Evolutionary conservation across 2,113 vertebrate genomes (phyloP).

Genomic region (Ploceus nigricollis): DNA sequence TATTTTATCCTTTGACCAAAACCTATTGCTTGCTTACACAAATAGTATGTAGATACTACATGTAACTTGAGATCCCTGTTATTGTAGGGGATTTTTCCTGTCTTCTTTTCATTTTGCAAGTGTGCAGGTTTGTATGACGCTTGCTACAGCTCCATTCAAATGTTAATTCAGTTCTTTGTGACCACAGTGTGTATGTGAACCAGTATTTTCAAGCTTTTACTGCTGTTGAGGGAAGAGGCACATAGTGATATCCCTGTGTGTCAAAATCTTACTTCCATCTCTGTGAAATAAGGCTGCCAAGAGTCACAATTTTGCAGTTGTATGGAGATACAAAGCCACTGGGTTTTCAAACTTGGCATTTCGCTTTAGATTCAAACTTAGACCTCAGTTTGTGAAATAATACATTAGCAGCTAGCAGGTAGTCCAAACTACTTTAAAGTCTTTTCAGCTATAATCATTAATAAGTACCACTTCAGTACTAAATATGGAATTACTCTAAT

Average conservation of each 20-base stretch:
- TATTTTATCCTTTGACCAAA: neutral
- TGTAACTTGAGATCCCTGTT: neutral
- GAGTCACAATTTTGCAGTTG: neutral
- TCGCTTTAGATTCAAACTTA: neutral
- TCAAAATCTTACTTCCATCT: neutral
- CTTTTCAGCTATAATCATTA: conserved; percentile 67
- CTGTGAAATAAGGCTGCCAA: neutral
- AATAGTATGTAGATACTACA: neutral
- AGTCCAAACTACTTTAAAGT: neutral
- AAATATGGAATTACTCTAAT: conserved; percentile 49
- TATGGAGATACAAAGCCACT: neutral
- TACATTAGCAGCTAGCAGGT: neutral
- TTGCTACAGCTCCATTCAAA: neutral
- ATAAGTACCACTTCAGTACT: conserved; percentile 52
- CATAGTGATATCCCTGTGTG: neutral
- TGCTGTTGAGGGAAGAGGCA: neutral
- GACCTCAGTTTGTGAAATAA: neutral
- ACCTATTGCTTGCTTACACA: neutral
- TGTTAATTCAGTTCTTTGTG: neutral
- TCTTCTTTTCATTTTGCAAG: neutral
- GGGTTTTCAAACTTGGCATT: neutral
- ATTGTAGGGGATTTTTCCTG: neutral
- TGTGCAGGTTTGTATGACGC: neutral
- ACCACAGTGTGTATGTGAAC: neutral
- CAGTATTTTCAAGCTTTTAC: neutral